Evolutionary conservation across 2,888 invertebrate genomes (phyloP).

Genomic region (Auanema sp.): DNA sequence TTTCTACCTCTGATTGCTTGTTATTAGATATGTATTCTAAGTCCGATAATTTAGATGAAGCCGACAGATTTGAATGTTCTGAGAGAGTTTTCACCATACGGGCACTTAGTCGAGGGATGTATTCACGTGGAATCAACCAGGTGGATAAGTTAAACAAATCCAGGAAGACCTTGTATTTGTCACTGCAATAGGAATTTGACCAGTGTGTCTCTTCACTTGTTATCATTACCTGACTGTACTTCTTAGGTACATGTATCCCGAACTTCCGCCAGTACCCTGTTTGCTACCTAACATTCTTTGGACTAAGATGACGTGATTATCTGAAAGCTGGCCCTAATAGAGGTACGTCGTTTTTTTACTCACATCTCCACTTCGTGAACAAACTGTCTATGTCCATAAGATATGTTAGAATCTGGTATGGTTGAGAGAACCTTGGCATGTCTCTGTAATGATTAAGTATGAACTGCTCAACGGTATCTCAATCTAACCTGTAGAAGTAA

Average conservation of each 20-base stretch:
- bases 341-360: constrained; percentile 64
- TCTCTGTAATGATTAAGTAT: constrained; percentile 68
- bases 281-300: constrained; percentile 98
- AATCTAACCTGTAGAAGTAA: constrained; percentile 78
- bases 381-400: constrained; percentile 97
- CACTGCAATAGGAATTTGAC: constrained; percentile 72
- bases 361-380: constrained; percentile 98
- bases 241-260: constrained; percentile 94
- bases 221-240: constrained; percentile 83
- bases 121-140: constrained; percentile 85
- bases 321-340: constrained; percentile 69
- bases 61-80: constrained; percentile 49
- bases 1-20: too few species aligned
- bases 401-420: constrained; percentile 88
- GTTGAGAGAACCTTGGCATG: constrained; percentile 95
- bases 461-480: background rate
- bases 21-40: too few species aligned
- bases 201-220: background rate
- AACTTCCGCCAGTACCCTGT: constrained; percentile 95
- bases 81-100: constrained; percentile 71
- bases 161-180: constrained; percentile 96
- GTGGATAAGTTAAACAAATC: constrained; percentile 96
- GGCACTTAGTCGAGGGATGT: constrained; percentile 84
- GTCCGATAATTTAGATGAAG: too few species aligned
- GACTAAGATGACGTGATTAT: constrained; percentile 96